phyloP scores from a whole-genome alignment of 2,888 invertebrate genomes.

The Hypena proboscidalis region DNA sequence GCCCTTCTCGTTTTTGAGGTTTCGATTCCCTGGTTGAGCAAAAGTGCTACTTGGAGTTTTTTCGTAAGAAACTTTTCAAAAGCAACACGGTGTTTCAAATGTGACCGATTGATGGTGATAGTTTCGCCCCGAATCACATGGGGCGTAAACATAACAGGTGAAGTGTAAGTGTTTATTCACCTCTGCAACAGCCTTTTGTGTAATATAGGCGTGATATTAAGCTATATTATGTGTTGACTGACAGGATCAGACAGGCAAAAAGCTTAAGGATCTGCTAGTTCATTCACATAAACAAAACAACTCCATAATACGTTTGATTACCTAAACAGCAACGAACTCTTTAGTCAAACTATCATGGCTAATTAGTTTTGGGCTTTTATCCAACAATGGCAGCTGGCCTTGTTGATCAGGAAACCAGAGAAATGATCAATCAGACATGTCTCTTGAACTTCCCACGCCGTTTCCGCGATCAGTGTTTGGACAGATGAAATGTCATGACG shows the following conservation, averaged over 20 bases:
- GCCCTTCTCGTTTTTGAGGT: neutral
- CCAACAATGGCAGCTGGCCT: conserved; percentile 67
- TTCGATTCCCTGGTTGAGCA: too few relatives aligned
- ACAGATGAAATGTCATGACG: conserved; percentile 43
- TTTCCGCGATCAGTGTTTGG: conserved; percentile 38
- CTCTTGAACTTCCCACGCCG: conserved; percentile 45
- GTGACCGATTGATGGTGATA: too few relatives aligned
- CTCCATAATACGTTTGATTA: neutral
- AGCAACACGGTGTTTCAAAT: too few relatives aligned
- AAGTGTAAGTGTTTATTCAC: too few relatives aligned
- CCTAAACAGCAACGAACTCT: conserved; percentile 20
- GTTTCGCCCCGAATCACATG: too few relatives aligned
- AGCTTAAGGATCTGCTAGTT: neutral
- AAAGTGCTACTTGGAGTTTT: too few relatives aligned
- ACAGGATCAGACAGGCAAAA: too few relatives aligned
- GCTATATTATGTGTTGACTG: too few relatives aligned
- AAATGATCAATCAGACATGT: conserved; percentile 72
- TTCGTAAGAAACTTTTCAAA: too few relatives aligned
- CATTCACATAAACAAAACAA: neutral
- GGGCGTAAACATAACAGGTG: too few relatives aligned
- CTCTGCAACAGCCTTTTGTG: too few relatives aligned
- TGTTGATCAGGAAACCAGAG: conserved; percentile 64
- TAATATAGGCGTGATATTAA: too few relatives aligned
- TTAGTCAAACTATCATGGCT: conserved; percentile 28
- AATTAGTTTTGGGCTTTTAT: conserved; percentile 60